Base-by-base conservation (phyloP, 2,113 vertebrate species). In the Rattus rattus region DNA sequence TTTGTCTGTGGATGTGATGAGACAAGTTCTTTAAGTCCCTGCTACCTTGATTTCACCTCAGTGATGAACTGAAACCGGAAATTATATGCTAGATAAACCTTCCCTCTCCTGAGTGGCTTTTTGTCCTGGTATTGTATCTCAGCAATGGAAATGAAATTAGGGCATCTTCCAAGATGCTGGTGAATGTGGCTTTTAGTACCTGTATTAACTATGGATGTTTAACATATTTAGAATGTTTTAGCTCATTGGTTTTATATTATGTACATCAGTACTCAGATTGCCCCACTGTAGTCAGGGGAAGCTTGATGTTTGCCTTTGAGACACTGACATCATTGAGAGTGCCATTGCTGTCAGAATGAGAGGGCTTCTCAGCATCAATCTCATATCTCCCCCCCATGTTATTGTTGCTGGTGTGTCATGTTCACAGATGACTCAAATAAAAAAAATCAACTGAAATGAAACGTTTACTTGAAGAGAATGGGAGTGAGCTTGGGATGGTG, bases 121-220 rank as follows among this genome's bases (percentile, higher is more conserved):
- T 49, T 36, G 63, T 13, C 63, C 43, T 87, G 28, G 2, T 36
- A 86, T 52, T 36, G 17, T 86, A 87, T 12, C 63, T 52, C 30
- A 67, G 63, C 28, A 52, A 69, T 33, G 49, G 43, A 87, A 36
- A 67, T 36, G 43, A 69, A 69, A 87, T 33, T 13, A 36, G 63
- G 43, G 88, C 52, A 90, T 19, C n/a, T 65, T 79, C 43, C 73
- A 92, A 85, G 22, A 84, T 73, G 69, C 75, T 12, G 43, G 16
- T 54, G 30, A 80, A 30, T 92, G 20, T 76, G 36, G 87, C 1
- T 52, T 89, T 28, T 30, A 88, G 43, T 67, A 63, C 61, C 75
- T 89, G 87, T 69, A 79, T 81, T 72, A 94, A 33, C 10, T 67
- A n/a, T 84, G 33, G 13, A 47, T 80, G 91, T 90, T 96, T 92